Evolutionary conservation across 2,797 vertebrate species (phyloP).

Genomic region (Pangasius larnaudii): DNA sequence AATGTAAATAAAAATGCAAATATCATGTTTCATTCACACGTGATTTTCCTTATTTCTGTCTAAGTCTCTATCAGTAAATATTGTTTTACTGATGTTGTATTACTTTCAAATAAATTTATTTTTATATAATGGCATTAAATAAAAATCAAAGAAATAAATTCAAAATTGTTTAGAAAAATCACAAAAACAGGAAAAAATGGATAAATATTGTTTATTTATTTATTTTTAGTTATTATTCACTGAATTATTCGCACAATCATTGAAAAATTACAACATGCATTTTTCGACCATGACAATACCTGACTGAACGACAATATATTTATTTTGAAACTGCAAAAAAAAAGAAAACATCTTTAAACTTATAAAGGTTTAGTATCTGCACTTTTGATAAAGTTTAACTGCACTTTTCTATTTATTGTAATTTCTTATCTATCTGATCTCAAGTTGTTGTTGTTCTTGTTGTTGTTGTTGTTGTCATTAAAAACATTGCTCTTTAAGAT

Average conservation of each 20-base stretch:
- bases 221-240: background rate
- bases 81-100: background rate
- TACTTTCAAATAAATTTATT: background rate
- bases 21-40: background rate
- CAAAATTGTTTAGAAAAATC: background rate
- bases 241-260: background rate
- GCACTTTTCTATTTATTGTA: background rate
- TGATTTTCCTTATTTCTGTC: background rate
- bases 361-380: background rate
- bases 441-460: background rate
- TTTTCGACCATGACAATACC: too few species aligned
- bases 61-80: background rate
- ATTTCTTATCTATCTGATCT: background rate
- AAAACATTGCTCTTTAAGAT: background rate
- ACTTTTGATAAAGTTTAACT: background rate
- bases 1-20: background rate
- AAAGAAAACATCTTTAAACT: background rate
- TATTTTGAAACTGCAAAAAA: background rate
- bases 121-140: background rate
- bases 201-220: background rate
- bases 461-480: background rate
- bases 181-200: background rate
- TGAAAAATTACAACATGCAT: background rate
- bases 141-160: background rate
- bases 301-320: too few species aligned